Evolutionary conservation across 1,140 invertebrate genomes (phyloP).

Genomic region (Drosophila nikananu): DNA sequence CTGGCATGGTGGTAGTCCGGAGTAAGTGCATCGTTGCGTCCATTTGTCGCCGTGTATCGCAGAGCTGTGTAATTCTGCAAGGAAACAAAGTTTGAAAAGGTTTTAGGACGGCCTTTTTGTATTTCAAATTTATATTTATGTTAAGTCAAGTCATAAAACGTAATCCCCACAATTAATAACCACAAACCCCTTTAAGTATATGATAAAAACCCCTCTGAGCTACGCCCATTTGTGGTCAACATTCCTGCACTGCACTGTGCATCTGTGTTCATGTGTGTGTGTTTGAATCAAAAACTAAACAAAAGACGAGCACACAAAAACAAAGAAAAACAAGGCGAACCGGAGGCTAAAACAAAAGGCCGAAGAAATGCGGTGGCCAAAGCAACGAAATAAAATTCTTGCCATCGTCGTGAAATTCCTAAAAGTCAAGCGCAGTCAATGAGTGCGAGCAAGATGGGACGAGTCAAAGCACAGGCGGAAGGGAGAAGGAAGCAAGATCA

Average conservation of each 20-base stretch:
- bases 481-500: slow-evolving; percentile 12
- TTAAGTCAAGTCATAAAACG: no score
- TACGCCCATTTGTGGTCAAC: slow-evolving; percentile 44
- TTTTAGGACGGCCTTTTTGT: neutral
- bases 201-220: neutral
- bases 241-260: slow-evolving; percentile 52
- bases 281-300: slow-evolving; percentile 72
- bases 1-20: slow-evolving; percentile 79
- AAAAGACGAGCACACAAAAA: slow-evolving; percentile 74
- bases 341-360: slow-evolving; percentile 75
- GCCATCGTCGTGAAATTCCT: slow-evolving; percentile 80
- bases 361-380: slow-evolving; percentile 64
- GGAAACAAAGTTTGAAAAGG: neutral
- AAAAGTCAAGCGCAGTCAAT: slow-evolving; percentile 61
- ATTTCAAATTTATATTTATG: neutral
- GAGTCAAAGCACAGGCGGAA: slow-evolving; percentile 20
- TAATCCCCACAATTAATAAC: neutral
- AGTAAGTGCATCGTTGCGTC: slow-evolving; percentile 71
- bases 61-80: slow-evolving; percentile 75
- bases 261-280: slow-evolving; percentile 19
- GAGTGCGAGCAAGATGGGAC: slow-evolving; percentile 35
- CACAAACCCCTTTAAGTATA: neutral
- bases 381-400: slow-evolving; percentile 81
- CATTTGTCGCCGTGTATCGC: slow-evolving; percentile 78
- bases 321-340: slow-evolving; percentile 50